phyloP scores from a whole-genome alignment of 2,113 vertebrate species.

The Aramus guarauna region DNA sequence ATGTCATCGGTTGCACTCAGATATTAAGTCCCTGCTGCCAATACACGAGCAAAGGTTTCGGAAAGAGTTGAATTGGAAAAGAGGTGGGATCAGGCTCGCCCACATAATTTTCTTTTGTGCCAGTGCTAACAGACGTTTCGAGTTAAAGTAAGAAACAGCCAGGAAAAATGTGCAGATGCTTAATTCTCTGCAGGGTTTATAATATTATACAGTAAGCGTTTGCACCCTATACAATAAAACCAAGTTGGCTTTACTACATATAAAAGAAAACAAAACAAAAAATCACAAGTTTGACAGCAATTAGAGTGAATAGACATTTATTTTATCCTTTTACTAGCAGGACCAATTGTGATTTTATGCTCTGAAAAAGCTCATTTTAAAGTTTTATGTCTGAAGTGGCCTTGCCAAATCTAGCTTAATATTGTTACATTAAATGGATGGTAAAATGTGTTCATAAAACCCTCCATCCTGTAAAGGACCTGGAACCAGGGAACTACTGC shows the following conservation, averaged over 20 bases:
- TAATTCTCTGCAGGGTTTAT: constrained; percentile 75
- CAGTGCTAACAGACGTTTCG: constrained; percentile 63
- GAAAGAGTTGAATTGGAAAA: constrained; percentile 52
- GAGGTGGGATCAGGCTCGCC: constrained; percentile 68
- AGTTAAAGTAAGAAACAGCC: constrained; percentile 66
- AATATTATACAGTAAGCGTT: constrained; percentile 68
- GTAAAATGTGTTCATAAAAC: constrained; percentile 49
- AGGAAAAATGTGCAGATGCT: constrained; percentile 61
- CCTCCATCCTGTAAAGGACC: constrained; percentile 45
- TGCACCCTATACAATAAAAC: constrained; percentile 70
- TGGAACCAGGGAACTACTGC: constrained; percentile 29
- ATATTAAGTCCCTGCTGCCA: background rate
- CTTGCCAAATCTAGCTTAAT: constrained; percentile 64
- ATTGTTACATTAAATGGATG: constrained; percentile 59
- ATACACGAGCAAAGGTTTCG: constrained; percentile 25
- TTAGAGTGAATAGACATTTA: constrained; percentile 71
- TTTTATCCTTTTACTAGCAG: constrained; percentile 71
- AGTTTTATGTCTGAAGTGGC: constrained; percentile 57
- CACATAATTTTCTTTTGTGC: constrained; percentile 44
- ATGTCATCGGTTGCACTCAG: constrained; percentile 1
- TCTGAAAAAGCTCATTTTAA: constrained; percentile 68
- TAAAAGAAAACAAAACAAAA: constrained; percentile 69
- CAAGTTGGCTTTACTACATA: constrained; percentile 64
- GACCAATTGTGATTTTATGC: constrained; percentile 71
- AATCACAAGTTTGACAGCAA: constrained; percentile 64